phyloP scores from a whole-genome alignment of 2,888 invertebrate genomes.

The Lomographa bimaculata region DNA sequence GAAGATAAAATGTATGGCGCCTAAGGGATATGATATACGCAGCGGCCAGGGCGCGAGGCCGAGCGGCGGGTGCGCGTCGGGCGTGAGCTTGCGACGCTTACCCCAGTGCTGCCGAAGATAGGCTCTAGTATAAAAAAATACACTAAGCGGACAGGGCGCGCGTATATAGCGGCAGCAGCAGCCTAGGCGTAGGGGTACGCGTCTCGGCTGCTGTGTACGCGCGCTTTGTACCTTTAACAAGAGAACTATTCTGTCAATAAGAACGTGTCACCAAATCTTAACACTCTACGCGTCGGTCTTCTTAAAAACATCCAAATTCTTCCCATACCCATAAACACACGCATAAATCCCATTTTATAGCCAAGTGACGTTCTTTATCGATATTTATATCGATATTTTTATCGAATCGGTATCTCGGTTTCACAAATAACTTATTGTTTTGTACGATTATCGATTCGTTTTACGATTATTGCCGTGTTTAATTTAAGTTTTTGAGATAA shows the following conservation, averaged over 20 bases:
- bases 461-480: constrained; percentile 68
- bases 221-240: too few species aligned
- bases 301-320: constrained; percentile 8
- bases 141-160: too few species aligned
- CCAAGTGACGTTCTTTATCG: constrained; percentile 48
- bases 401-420: constrained; percentile 43
- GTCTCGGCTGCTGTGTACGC: too few species aligned
- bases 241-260: not conserved
- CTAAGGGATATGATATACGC: too few species aligned
- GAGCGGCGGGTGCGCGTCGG: too few species aligned
- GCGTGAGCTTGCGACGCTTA: too few species aligned
- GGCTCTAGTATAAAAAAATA: too few species aligned
- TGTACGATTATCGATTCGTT: constrained; percentile 63
- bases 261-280: not conserved
- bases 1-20: too few species aligned
- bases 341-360: constrained; percentile 43
- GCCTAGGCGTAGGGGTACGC: too few species aligned
- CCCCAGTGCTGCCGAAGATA: too few species aligned
- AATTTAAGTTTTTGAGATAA: constrained; percentile 34
- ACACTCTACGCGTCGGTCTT: constrained; percentile 1
- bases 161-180: too few species aligned
- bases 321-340: constrained; percentile 13
- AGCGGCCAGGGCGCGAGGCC: too few species aligned
- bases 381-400: constrained; percentile 40
- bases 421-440: constrained; percentile 53